These are phyloP conservation scores for Hemibagrus wyckioides DNA, from an alignment of 2,113 vertebrate species.

Conservation along the genomic window DNA sequence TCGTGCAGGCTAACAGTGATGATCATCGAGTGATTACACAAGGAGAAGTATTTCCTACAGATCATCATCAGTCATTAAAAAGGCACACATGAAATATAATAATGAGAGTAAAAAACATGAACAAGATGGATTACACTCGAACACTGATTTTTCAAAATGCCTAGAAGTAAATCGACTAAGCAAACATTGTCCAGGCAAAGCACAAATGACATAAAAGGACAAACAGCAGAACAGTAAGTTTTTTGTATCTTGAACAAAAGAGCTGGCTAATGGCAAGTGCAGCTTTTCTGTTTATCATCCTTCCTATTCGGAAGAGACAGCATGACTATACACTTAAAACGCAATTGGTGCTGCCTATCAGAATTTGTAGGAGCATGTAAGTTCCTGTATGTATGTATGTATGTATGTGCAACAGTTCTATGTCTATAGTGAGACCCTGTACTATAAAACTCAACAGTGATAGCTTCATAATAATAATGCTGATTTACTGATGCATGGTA, in stretches of 20 bases:
- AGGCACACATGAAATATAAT: neutral
- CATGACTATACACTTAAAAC: neutral
- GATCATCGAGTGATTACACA: neutral
- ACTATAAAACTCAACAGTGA: neutral
- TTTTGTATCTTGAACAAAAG: neutral
- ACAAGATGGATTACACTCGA: neutral
- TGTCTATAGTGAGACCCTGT: neutral
- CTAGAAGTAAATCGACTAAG: neutral
- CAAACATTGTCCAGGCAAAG: conserved; percentile 10
- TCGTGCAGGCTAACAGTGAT: neutral
- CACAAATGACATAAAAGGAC: neutral
- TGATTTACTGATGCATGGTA: neutral
- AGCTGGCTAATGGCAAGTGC: neutral
- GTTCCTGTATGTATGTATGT: neutral
- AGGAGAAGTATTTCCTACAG: neutral
- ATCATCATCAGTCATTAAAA: neutral
- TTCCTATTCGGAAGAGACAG: neutral
- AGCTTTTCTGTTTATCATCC: conserved; percentile 1
- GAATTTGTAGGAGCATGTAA: neutral
- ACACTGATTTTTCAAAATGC: neutral
- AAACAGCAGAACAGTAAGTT: conserved; percentile 9
- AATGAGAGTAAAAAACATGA: neutral
- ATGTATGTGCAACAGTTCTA: neutral
- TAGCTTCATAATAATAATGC: neutral
- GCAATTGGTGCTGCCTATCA: neutral